Conservation (phyloP, 2,888 invertebrate species). For the Clostera curtula region DNA sequence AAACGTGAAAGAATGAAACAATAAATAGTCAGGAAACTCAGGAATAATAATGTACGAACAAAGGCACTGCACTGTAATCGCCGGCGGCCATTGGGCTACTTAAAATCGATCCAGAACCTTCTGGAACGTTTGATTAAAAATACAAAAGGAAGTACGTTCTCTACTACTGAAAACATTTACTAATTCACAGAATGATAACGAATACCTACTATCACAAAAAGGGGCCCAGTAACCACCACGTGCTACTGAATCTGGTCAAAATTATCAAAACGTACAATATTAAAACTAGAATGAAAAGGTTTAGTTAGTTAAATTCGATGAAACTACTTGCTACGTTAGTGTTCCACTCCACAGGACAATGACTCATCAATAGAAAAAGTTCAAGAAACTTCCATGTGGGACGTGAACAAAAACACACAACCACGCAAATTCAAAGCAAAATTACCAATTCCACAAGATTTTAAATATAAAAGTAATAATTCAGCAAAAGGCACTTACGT, state of each 20-base stretch:
- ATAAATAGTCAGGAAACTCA: not conserved
- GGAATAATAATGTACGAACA: not conserved
- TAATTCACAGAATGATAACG: no score
- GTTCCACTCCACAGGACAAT: no score
- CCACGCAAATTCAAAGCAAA: no score
- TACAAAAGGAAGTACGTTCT: not conserved
- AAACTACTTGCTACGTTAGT: no score
- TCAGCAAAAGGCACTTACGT: no score
- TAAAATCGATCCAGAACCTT: conserved; percentile 52
- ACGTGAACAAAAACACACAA: not conserved
- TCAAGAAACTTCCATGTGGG: conserved; percentile 6
- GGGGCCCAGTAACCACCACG: not conserved
- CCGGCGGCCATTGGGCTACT: conserved; percentile 35
- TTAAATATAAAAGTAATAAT: no score
- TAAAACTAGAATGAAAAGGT: no score
- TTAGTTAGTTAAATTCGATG: no score
- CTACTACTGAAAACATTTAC: no score
- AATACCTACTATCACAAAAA: no score
- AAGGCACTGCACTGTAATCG: conserved; percentile 3
- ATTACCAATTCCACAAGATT: no score
- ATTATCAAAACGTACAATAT: no score
- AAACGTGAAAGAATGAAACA: not conserved
- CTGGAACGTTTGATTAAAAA: conserved; percentile 30
- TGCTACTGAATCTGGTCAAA: not conserved
- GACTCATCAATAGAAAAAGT: not conserved